Percentiles rank a stretch among this genome's conserved stretches.
phyloP scores from a whole-genome alignment of 2,888 invertebrate genomes.

The Drosophila heteroneura region DNA sequence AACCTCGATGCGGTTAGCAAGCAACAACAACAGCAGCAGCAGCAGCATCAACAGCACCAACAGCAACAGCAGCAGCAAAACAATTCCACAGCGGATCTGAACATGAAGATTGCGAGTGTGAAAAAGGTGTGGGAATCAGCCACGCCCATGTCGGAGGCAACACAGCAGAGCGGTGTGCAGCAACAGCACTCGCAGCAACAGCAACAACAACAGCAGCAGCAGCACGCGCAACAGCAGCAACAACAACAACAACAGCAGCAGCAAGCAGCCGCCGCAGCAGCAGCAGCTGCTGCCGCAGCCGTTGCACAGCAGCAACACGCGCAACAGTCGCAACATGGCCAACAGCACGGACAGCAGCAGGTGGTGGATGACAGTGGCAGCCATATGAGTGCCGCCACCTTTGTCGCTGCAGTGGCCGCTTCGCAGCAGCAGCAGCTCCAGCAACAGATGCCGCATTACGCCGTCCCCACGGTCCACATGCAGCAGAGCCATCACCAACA shows the following conservation, averaged over 20 bases:
- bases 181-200: slow-evolving; percentile 52
- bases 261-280: slow-evolving; percentile 34
- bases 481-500: slow-evolving; percentile 83
- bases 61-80: slow-evolving; percentile 87
- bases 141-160: slow-evolving; percentile 87
- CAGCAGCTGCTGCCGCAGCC: slow-evolving; percentile 42
- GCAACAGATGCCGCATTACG: slow-evolving; percentile 81
- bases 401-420: slow-evolving; percentile 82
- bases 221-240: slow-evolving; percentile 38
- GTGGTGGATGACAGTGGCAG: slow-evolving; percentile 73
- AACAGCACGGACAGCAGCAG: slow-evolving; percentile 54
- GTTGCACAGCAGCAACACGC: slow-evolving; percentile 64
- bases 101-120: slow-evolving; percentile 97
- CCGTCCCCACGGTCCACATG: slow-evolving; percentile 84
- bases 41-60: slow-evolving; percentile 85
- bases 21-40: slow-evolving; percentile 84
- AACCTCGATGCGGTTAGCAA: slow-evolving; percentile 83
- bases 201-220: slow-evolving; percentile 41
- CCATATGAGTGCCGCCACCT: slow-evolving; percentile 82
- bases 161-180: slow-evolving; percentile 66
- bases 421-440: slow-evolving; percentile 78
- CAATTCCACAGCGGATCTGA: slow-evolving; percentile 94
- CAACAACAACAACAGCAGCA: slow-evolving; percentile 41
- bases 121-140: slow-evolving; percentile 92
- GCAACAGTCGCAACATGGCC: slow-evolving; percentile 62